A percentile compares a stretch with the other conserved stretches of the same genome.
Conservation (phyloP, 92 coral and sea anemone genomes). For the Phenganax stokvisi region DNA sequence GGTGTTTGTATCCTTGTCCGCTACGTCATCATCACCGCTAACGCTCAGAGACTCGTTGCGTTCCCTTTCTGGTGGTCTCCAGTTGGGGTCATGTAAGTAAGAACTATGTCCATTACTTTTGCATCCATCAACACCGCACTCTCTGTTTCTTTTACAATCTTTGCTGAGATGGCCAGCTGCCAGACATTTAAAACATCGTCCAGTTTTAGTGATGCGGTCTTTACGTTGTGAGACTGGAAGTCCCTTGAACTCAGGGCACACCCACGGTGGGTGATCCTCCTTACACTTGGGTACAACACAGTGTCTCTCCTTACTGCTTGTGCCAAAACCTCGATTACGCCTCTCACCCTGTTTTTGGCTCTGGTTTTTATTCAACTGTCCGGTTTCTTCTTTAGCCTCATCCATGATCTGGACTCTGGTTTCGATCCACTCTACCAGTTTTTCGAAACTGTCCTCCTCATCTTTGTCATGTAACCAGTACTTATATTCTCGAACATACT, state of each 20-base stretch:
- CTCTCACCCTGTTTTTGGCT: too few relatives aligned
- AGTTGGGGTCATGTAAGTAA: not conserved
- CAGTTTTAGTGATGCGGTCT: not conserved
- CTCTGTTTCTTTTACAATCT: not conserved
- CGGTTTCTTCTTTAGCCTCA: too few relatives aligned
- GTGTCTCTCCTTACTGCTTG: not conserved
- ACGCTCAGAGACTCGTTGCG: not conserved
- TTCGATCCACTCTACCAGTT: slow-evolving; percentile 19
- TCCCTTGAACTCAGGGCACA: not conserved
- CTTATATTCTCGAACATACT: slow-evolving; percentile 42
- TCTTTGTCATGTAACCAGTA: slow-evolving; percentile 42
- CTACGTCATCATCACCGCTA: not conserved
- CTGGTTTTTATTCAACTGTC: too few relatives aligned
- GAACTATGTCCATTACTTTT: not conserved
- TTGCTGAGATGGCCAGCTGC: not conserved
- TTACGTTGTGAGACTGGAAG: not conserved
- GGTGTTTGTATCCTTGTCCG: not conserved
- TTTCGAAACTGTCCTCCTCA: slow-evolving; percentile 29
- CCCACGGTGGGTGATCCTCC: slow-evolving; percentile 6
- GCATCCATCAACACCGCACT: not conserved
- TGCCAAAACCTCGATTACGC: too few relatives aligned
- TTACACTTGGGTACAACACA: not conserved
- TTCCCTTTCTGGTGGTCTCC: not conserved
- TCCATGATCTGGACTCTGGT: too few relatives aligned
- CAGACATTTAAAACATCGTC: not conserved